A percentile compares a stretch with the other conserved stretches of the same genome.
These are phyloP conservation scores for Gastrophryne carolinensis DNA, from an alignment of 2,797 vertebrate genomes.

Conservation along the genomic window DNA sequence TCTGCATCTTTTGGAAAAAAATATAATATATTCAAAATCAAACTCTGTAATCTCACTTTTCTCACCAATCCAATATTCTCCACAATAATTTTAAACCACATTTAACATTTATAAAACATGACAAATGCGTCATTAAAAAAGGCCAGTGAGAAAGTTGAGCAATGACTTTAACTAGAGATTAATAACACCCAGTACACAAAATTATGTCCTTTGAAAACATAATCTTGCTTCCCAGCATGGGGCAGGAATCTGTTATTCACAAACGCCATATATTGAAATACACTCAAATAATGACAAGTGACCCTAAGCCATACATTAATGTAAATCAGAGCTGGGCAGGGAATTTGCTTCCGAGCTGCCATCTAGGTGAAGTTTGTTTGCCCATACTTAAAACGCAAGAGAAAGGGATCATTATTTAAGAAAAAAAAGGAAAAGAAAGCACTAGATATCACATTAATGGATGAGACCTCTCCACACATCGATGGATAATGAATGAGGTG, in stretches of 20 bases:
- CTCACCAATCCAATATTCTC: slow-evolving; percentile 19
- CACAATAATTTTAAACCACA: not conserved
- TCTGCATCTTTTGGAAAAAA: no score
- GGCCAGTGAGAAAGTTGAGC: slow-evolving; percentile 76
- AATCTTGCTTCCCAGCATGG: slow-evolving; percentile 91
- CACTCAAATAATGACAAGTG: slow-evolving; percentile 88
- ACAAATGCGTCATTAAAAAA: slow-evolving; percentile 57
- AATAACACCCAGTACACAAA: slow-evolving; percentile 99
- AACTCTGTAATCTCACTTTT: no score
- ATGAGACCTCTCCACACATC: slow-evolving; percentile 33
- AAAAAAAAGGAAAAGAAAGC: not conserved
- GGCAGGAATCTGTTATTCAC: slow-evolving; percentile 81
- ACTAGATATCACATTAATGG: slow-evolving; percentile 32
- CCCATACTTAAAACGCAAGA: slow-evolving; percentile 50
- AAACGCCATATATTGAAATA: slow-evolving; percentile 82
- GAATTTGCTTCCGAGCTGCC: slow-evolving; percentile 75
- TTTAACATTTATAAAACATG: slow-evolving; percentile 13
- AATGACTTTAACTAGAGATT: slow-evolving; percentile 99
- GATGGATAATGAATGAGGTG: slow-evolving; percentile 17
- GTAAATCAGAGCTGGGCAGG: slow-evolving; percentile 72
- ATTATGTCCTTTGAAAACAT: slow-evolving; percentile 94
- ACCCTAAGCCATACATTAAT: slow-evolving; percentile 87
- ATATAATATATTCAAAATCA: no score
- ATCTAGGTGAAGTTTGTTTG: slow-evolving; percentile 60
- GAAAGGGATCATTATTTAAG: not conserved